A percentile compares a stretch with the other conserved stretches of the same genome.
These are phyloP conservation scores for Bolinopsis microptera DNA, from an alignment of 37 sponge, comb jelly and placozoan genomes.

Conservation along the genomic window DNA sequence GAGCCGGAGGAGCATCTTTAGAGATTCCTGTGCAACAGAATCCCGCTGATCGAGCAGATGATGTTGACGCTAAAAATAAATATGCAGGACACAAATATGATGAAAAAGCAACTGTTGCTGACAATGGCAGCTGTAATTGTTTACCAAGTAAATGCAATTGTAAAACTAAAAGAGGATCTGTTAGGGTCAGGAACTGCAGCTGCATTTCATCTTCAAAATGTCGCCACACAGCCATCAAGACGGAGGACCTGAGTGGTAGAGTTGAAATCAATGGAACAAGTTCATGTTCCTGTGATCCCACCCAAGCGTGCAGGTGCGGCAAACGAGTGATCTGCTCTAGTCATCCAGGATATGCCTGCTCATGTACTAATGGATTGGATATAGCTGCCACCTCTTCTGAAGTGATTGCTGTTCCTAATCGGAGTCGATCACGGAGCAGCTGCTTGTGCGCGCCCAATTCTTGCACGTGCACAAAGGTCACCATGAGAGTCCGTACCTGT, in stretches of 20 bases:
- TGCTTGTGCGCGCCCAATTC: neutral
- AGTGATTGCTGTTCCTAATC: neutral
- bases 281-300: no score
- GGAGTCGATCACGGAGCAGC: neutral
- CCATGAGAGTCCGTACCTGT: conserved; percentile 9
- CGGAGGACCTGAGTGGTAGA: neutral
- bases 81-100: no score
- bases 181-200: neutral
- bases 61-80: neutral
- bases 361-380: no score
- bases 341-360: no score
- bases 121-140: neutral
- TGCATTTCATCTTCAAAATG: neutral
- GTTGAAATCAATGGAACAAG: no score
- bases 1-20: neutral
- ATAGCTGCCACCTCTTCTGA: neutral
- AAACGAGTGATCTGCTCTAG: no score
- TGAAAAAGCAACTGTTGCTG: neutral
- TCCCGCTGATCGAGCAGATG: neutral
- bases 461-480: neutral
- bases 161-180: neutral
- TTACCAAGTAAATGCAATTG: neutral
- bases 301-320: no score
- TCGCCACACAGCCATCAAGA: neutral
- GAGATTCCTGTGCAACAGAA: neutral